phyloP scores from a whole-genome alignment of 2,113 vertebrate genomes.

The Charina bottae region DNA sequence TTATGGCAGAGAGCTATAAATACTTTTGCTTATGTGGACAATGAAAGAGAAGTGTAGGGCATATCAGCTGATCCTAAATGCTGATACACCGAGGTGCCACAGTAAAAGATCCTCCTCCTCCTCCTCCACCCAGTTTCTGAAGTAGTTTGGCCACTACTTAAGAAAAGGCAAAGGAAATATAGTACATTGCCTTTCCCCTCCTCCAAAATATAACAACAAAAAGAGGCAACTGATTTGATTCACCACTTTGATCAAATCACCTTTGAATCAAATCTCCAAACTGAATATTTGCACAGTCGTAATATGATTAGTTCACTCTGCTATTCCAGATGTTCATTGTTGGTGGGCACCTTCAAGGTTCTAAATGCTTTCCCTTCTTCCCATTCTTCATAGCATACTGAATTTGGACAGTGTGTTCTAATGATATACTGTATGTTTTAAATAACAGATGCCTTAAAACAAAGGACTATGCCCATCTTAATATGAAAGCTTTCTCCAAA shows the following conservation, averaged over 20 bases:
- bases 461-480: background rate
- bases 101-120: background rate
- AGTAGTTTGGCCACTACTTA: background rate
- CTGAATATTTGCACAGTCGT: background rate
- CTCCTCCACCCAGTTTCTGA: background rate
- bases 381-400: background rate
- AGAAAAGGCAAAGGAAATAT: background rate
- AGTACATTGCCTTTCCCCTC: background rate
- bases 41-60: background rate
- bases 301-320: background rate
- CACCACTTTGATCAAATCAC: background rate
- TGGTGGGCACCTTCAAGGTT: background rate
- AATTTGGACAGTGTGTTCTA: background rate
- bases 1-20: slow-evolving; percentile 18
- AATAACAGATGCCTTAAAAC: background rate
- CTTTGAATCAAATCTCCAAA: background rate
- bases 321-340: background rate
- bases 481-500: background rate
- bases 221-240: background rate
- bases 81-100: slow-evolving; percentile 23
- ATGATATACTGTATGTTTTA: background rate
- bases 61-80: background rate
- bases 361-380: background rate
- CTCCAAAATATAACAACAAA: background rate
- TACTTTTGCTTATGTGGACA: slow-evolving; percentile 25